Evolutionary conservation across 2,113 vertebrate species (phyloP), one percentile per base, ranked within the genome.

Genomic region (Accipiter virgatus): DNA sequence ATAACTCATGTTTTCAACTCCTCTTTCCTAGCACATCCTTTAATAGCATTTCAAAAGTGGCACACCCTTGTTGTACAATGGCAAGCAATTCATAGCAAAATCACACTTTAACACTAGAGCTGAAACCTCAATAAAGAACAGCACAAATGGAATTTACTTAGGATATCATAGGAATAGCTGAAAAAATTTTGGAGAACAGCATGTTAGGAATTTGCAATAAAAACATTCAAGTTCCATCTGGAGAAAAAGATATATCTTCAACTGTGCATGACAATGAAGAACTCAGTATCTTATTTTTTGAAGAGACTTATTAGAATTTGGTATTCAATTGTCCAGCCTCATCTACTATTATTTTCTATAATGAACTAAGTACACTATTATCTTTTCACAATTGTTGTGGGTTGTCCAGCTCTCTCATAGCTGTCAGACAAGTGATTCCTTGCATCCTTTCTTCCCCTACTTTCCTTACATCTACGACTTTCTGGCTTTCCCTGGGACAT

Each of bases 181-280:
- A 82, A 87, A 78, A 94, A 94, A 87, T 25, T 62, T 87, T 65
- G 21, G 70, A 90, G 78, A 87, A 88, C 85, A 82, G 78, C 38
- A 78, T 80, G 92, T 94, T 95, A 97, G 90, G 96, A 90, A 92
- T 94, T 92, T 88, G 79, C 62, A 96, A 77, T 56, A 83, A 94
- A 96, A 91, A 87, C 71, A 95, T 88, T 86, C 87, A 77, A 72
- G 58, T 68, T 82, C 87, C 85, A 86, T 90, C 92, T 92, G 92
- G 85, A 94, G 56, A 79, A 86, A 86, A 91, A 90, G 52, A 95
- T 77, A 31, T 88, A 62, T 91, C 96, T 95, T 80, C 87, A 93
- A 81, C 88, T 91, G 73, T 68, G 71, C 45, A 56, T 66, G 62
- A 82, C 58, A 93, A 5, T 74, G 62, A 80, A 73, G 61, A 59